Evolutionary conservation across 2,888 invertebrate genomes (phyloP).

Genomic region (Eurytoma californica): DNA sequence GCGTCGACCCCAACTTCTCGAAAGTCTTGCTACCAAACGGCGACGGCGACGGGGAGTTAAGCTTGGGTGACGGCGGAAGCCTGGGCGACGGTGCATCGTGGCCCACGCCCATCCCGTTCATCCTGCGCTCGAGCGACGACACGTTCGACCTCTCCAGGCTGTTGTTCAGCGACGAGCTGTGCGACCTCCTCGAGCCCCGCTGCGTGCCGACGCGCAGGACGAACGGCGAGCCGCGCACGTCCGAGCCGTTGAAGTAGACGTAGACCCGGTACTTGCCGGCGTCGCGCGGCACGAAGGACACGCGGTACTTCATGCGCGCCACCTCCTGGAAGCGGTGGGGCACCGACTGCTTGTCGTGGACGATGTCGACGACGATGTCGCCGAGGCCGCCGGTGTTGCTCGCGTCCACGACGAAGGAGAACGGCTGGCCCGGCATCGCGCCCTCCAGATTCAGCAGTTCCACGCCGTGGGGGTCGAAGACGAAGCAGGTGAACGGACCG

Average conservation of each 20-base stretch:
- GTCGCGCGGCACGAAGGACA: conserved; percentile 87
- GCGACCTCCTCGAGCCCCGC: conserved; percentile 75
- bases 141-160: conserved; percentile 65
- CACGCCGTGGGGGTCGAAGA: conserved; percentile 94
- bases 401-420: conserved; percentile 88
- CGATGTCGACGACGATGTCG: conserved; percentile 91
- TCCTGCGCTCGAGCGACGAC: conserved; percentile 68
- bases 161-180: conserved; percentile 53
- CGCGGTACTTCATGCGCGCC: conserved; percentile 84
- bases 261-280: conserved; percentile 90
- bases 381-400: conserved; percentile 89
- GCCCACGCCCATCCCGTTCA: conserved; percentile 67
- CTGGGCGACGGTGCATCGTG: conserved; percentile 54
- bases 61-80: conserved; percentile 37
- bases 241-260: conserved; percentile 92
- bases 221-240: conserved; percentile 90
- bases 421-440: conserved; percentile 89
- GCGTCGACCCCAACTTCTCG: conserved; percentile 59
- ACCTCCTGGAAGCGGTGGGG: conserved; percentile 89
- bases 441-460: conserved; percentile 83
- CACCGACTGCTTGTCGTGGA: conserved; percentile 90
- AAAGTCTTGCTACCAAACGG: conserved; percentile 59
- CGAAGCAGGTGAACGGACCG: conserved; percentile 96
- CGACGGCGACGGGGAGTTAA: conserved; percentile 63
- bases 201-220: conserved; percentile 89